Base-by-base conservation (phyloP, 1,140 invertebrate genomes). In the Heliconius nattereri region DNA sequence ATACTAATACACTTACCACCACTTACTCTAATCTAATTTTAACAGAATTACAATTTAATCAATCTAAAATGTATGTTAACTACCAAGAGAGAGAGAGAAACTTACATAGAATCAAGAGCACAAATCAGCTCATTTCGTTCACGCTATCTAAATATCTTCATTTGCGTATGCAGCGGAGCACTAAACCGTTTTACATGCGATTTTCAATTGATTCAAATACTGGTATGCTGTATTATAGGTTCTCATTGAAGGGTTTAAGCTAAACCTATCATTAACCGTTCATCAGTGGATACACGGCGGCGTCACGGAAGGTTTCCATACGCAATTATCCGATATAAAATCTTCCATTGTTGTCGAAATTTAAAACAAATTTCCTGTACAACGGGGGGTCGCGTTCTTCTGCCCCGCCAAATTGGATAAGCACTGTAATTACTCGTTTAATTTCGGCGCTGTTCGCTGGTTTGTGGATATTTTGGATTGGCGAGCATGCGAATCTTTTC, bases 271-370 rank as follows among this genome's bases (percentile, higher is more conserved):
- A 94, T 94, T 94, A 94, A 88, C 85, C 84, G 90, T 88, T 88
- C 84, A 85, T 86, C 88, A 83, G 84, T 83, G 82, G 85, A 92
- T 92, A 90, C 90, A 90, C 89, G 81, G 79, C 79, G 32, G 83
- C 89, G 87, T 92, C 91, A 91, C 89, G 90, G 89, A 85, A 83
- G 81, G 87, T 90, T 91, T 89, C 85, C 87, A 86, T 87, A 86
- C 87, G 85, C 88, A 92, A 91, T 93, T 92, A 94, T 92, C 91
- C 86, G 74, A 83, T 76, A 85, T 78, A 85, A 87, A 81, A 94
- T 94, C 92, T 91, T 87, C 91, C 92, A 94, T 94, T 94, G 92
- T 94, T 94, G 91, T 92, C 87, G 92, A 94, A 92, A 91, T 92
- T 94, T 92, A 92, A 94, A 94, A 94, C 92, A 94, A 93, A 93